phyloP scores from a whole-genome alignment of 2,797 vertebrate genomes.

The Eulemur rubriventer region DNA sequence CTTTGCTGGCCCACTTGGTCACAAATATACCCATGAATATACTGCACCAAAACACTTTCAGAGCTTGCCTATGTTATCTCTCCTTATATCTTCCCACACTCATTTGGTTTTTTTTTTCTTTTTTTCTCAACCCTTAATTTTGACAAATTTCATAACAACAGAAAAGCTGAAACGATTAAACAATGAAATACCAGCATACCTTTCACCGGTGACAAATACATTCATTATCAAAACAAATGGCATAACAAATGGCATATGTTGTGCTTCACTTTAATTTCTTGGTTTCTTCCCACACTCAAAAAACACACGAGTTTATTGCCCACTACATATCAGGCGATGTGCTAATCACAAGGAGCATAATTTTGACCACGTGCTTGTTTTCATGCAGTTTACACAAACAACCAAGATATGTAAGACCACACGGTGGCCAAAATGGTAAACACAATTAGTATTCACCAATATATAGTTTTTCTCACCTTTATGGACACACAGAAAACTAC shows the following conservation, averaged over 20 bases:
- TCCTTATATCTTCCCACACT: neutral
- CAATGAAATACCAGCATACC: neutral
- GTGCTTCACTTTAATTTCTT: neutral
- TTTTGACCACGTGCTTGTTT: neutral
- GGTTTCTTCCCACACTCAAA: neutral
- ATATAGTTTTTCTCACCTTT: neutral
- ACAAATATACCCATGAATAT: fast-evolving
- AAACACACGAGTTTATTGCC: neutral
- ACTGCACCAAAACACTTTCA: fast-evolving
- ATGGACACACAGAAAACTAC: neutral
- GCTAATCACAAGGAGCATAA: neutral
- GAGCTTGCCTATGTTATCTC: neutral
- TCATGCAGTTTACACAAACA: neutral
- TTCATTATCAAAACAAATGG: neutral
- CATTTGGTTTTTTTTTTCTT: neutral
- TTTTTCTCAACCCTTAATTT: neutral
- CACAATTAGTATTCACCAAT: neutral
- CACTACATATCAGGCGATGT: neutral
- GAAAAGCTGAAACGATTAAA: neutral
- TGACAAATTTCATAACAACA: neutral
- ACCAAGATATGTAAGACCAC: neutral
- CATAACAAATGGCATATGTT: neutral
- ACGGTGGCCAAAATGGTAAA: neutral
- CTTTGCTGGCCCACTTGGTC: neutral
- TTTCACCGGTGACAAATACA: neutral